Base-by-base conservation (phyloP, 2,888 invertebrate species). In the Clistopyga incitator region DNA sequence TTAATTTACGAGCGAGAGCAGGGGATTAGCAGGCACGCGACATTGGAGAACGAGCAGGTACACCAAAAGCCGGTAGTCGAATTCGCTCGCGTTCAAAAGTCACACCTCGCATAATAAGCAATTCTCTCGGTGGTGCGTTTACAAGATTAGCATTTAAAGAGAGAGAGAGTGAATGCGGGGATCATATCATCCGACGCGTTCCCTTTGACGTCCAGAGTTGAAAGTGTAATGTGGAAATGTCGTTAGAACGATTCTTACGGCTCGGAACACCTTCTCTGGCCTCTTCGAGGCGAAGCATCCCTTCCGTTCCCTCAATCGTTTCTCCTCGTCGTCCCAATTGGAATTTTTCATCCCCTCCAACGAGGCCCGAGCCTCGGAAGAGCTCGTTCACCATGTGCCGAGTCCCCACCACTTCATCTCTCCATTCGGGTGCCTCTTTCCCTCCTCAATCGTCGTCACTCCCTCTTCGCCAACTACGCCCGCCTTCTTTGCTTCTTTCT, bases 401-500 rank as follows among this genome's bases (percentile, higher is more conserved):
- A 15, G 29, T 52, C 74, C 75, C 82, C 20, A 64, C 50, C 20
- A n/a, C 52, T 23, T 59, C 29, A 42, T 38, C 34, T 34, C 18
- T 20, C 52, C 47, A n/a, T 42, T 64, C 64, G 45, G 56, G 65
- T 50, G 18, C 67, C 82, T 82, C 78, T 78, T 82, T 82, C 65
- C 70, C 78, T 78, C 78, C 78, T 70, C 54, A 64, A 82, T 78
- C 78, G 70, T 56, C 74, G 82, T 82, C 82, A 82, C 82, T 78
- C 78, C 82, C 82, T 75, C 74, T 75, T 75, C 29, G 68, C 70
- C 82, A 70, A 82, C 75, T 65, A 70, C 42, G 70, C 74, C 82
- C 82, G 78, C 82, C 78, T 75, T 78, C 78, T 75, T 82, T 38
- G 23, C 78, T 47, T 78, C 78, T 78, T 82, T 65, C 78, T 78